Conservation (phyloP, 2,113 vertebrate genomes). For the Speoplatyrhinus poulsoni region DNA sequence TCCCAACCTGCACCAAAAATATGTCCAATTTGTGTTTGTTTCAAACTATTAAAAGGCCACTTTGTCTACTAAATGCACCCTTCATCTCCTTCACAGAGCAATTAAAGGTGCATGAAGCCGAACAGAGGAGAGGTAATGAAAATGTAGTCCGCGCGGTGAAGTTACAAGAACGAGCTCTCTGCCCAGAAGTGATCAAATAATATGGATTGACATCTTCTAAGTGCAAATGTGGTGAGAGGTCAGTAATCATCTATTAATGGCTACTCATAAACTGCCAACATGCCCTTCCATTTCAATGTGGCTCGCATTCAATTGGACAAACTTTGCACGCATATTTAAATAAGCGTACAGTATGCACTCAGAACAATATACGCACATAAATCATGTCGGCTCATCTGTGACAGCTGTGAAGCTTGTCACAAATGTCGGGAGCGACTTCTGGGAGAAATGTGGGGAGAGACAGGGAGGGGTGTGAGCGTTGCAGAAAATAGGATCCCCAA, state of each 20-base stretch:
- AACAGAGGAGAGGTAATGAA: conserved; percentile 56
- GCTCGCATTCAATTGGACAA: no score
- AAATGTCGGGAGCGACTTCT: conserved; percentile 51
- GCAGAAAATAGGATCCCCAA: conserved; percentile 5
- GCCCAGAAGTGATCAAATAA: conserved; percentile 48
- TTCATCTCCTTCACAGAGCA: conserved; percentile 43
- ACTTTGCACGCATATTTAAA: neutral
- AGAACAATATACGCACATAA: conserved; percentile 1
- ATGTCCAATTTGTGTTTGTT: conserved; percentile 36
- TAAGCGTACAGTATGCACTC: neutral
- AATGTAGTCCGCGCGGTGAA: conserved; percentile 57
- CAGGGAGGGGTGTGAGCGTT: conserved; percentile 29
- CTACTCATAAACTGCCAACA: conserved; percentile 24
- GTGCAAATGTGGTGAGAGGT: conserved; percentile 7
- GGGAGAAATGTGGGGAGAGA: conserved; percentile 14
- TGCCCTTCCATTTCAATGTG: neutral
- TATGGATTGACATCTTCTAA: conserved; percentile 54
- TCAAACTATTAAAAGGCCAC: conserved; percentile 4
- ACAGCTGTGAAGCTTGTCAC: conserved; percentile 39
- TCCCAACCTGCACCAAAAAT: conserved; percentile 7
- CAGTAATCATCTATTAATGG: conserved; percentile 28
- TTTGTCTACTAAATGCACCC: conserved; percentile 36
- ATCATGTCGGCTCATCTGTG: conserved; percentile 32
- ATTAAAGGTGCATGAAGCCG: conserved; percentile 59
- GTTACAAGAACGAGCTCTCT: conserved; percentile 32